phyloP scores from a whole-genome alignment of 2,888 invertebrate species.

The Clunio marinus region DNA sequence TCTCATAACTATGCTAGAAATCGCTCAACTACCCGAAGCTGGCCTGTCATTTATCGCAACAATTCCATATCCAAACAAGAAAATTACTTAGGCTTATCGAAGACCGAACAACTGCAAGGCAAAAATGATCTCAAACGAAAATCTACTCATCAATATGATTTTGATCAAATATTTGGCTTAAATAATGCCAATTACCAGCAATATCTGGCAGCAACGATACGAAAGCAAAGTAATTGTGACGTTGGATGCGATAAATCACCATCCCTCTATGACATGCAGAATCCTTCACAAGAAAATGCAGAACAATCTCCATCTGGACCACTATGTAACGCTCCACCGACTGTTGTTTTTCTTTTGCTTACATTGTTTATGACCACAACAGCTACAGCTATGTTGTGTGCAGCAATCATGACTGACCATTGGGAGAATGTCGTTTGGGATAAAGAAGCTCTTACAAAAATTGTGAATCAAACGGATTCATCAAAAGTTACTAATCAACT shows the following conservation, averaged over 20 bases:
- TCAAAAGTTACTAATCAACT: constrained; percentile 52
- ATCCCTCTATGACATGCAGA: constrained; percentile 34
- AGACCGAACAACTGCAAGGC: constrained; percentile 21
- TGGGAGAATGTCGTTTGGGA: constrained; percentile 88
- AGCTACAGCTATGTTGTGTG: constrained; percentile 75
- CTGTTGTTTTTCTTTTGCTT: constrained; percentile 49
- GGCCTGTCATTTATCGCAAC: constrained; percentile 52
- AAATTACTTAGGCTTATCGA: not conserved
- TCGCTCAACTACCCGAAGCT: constrained; percentile 50
- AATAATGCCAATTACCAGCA: constrained; percentile 42
- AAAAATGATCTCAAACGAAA: constrained; percentile 13
- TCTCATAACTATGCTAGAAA: constrained; percentile 46
- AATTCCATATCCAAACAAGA: not conserved
- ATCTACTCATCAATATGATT: constrained; percentile 48
- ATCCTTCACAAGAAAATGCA: not conserved
- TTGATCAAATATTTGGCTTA: constrained; percentile 48
- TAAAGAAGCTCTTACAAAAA: constrained; percentile 56
- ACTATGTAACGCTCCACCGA: constrained; percentile 46
- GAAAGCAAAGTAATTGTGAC: constrained; percentile 19
- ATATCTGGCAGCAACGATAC: constrained; percentile 1
- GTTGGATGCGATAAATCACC: constrained; percentile 7
- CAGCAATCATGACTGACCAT: constrained; percentile 83
- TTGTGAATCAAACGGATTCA: constrained; percentile 56
- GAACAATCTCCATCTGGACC: constrained; percentile 2
- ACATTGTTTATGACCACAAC: constrained; percentile 66